Evolutionary conservation across 2,113 vertebrate genomes (phyloP), one percentile per base, ranked within the genome.

Genomic region (Bufo bufo): DNA sequence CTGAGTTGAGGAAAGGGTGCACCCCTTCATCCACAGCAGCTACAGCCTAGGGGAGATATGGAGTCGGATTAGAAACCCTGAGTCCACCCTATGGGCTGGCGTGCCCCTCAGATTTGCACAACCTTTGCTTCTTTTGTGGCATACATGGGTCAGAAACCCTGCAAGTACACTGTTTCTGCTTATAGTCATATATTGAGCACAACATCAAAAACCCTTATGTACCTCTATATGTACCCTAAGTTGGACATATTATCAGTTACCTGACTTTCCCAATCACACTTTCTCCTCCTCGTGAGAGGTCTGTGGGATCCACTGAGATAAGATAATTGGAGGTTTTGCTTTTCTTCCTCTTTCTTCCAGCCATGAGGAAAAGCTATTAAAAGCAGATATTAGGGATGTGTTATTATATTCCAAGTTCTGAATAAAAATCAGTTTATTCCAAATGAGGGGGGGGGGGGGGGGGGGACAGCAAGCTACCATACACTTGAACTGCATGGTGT

Each of bases 281-380:
- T 90, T 90, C 92, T n/a, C 96, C 96, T 20, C 95, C 92, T 82
- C 96, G 94, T 90, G 97, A 96, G 49, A 97, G 93, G 87, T 97
- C 94, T 14, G 93, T 96, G 0, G 96, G 96, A 86, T 97, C 96
- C 49, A 94, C 92, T 20, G 97, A 97, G 87, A 98, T 97, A 54
- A 98, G 95, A 83, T 98, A 97, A 90, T 97, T 97, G 16, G 97
- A 97, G 0, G 97, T 97, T 93, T 95, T 97, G 90, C 96, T 96
- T 85, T 94, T 96, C 89, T 96, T 97, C 78, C 97, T 94, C 90
- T 97, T 98, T 43, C 96, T 94, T 43, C 95, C 97, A 4, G 96
- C 96, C 94, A 97, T 95, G 17, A 98, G 93, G 92, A 97, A 97
- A 16, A 95, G 93, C 97, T 96, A 82, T 69, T n/a, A 12, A 23